phyloP scores from a whole-genome alignment of 2,888 invertebrate species.

The Eupithecia vulgata region DNA sequence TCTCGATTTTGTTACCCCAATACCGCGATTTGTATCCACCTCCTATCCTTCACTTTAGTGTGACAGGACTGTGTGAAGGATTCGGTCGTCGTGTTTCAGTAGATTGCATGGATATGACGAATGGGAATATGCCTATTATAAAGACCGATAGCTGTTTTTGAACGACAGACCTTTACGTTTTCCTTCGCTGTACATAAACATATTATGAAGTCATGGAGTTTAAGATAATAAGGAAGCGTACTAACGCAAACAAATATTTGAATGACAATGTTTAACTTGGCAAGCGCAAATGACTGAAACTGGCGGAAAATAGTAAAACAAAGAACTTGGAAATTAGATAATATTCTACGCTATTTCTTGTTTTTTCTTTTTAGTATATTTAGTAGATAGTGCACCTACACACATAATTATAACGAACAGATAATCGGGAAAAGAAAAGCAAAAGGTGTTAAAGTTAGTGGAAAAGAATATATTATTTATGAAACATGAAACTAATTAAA shows the following conservation, averaged over 20 bases:
- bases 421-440: no score
- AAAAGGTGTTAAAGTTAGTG: no score
- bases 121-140: no score
- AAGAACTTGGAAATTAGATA: neutral
- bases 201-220: neutral
- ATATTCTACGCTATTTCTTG: neutral
- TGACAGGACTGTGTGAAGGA: no score
- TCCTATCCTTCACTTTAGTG: no score
- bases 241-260: neutral
- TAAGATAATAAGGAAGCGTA: neutral
- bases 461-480: no score
- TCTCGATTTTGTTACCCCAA: no score
- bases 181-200: neutral
- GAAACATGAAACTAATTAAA: no score
- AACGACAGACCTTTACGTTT: neutral
- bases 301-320: neutral
- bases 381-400: neutral
- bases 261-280: slow-evolving; percentile 1
- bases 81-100: no score
- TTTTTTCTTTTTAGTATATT: neutral
- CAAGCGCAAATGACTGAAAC: neutral
- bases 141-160: neutral
- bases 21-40: no score
- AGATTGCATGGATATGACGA: no score
- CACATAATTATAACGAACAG: no score